Conservation (phyloP, 2,888 invertebrate species). For the Timema podura region DNA sequence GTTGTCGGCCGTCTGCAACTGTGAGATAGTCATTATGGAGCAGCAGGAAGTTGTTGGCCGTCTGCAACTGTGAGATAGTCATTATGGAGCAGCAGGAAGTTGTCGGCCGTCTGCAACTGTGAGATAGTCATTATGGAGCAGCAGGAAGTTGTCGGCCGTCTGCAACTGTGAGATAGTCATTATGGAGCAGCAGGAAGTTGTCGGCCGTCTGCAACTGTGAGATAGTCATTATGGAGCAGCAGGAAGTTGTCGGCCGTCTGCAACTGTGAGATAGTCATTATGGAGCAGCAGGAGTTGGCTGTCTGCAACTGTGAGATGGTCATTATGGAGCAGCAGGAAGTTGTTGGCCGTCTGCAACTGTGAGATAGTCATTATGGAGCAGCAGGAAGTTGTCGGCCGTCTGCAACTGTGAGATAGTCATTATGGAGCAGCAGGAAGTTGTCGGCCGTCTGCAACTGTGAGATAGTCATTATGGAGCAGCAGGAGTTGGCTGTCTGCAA, state of each 20-base stretch:
- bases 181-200: conserved; percentile 67
- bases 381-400: conserved; percentile 68
- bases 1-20: conserved; percentile 64
- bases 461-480: no score
- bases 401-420: no score
- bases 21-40: no score
- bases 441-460: conserved; percentile 63
- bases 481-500: conserved; percentile 63
- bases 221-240: conserved; percentile 67
- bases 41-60: conserved; percentile 67
- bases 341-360: conserved; percentile 65
- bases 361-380: no score
- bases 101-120: conserved; percentile 64
- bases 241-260: conserved; percentile 67
- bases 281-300: conserved; percentile 69
- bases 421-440: conserved; percentile 68
- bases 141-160: conserved; percentile 65
- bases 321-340: conserved; percentile 66
- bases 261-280: no score
- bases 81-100: conserved; percentile 67
- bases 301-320: no score
- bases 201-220: conserved; percentile 65
- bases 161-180: no score
- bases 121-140: no score
- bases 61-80: no score